Evolutionary conservation across 2,113 vertebrate species (phyloP).

Genomic region (Romanogobio albipinnatus): DNA sequence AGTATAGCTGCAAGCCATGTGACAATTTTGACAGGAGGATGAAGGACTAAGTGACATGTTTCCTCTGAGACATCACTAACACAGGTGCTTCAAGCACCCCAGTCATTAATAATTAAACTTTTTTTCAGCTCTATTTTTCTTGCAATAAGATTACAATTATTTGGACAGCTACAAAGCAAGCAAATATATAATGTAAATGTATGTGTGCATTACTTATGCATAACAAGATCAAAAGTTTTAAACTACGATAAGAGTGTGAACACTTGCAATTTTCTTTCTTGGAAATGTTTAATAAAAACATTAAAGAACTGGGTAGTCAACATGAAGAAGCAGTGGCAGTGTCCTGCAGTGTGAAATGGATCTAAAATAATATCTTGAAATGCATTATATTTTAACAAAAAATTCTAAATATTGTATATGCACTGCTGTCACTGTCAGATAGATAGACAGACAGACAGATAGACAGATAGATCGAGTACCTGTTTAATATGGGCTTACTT

Average conservation of each 20-base stretch:
- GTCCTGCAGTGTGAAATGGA: not conserved
- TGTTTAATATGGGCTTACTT: slow-evolving; percentile 47
- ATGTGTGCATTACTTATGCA: not conserved
- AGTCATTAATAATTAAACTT: slow-evolving; percentile 24
- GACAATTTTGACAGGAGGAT: not conserved
- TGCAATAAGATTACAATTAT: not conserved
- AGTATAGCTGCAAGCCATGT: slow-evolving; percentile 11
- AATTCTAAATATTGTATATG: too few species aligned
- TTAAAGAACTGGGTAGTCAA: not conserved
- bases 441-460: too few species aligned
- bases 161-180: not conserved
- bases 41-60: slow-evolving; percentile 8
- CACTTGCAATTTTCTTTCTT: not conserved
- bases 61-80: slow-evolving; percentile 11
- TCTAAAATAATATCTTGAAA: not conserved
- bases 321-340: not conserved
- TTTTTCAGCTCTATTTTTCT: not conserved
- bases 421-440: too few species aligned
- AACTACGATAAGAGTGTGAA: not conserved
- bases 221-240: not conserved
- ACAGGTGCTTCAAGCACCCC: not conserved
- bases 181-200: not conserved
- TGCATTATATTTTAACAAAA: not conserved
- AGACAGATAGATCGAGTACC: slow-evolving; percentile 13
- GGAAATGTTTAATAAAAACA: not conserved